These are phyloP conservation scores for Tetrapedia diversipes DNA, from an alignment of 2,888 invertebrate genomes.

Conservation along the genomic window DNA sequence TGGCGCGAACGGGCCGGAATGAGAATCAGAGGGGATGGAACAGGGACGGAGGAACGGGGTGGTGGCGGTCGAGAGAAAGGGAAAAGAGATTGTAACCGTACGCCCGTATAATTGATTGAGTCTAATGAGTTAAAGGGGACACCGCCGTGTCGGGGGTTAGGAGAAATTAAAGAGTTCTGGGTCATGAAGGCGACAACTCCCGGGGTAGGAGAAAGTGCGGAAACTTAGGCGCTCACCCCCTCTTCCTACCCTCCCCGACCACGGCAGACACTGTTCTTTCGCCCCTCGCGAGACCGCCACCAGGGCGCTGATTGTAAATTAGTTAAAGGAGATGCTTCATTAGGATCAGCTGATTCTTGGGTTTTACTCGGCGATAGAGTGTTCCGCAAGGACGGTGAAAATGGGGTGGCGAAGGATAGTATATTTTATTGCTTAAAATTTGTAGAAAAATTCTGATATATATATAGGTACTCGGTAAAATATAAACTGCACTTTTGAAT, in stretches of 20 bases:
- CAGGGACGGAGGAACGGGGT: conserved; percentile 22
- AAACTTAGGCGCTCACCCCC: conserved; percentile 73
- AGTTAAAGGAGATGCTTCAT: conserved; percentile 82
- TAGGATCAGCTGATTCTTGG: conserved; percentile 72
- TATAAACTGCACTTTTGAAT: no score
- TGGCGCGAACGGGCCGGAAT: conserved; percentile 30
- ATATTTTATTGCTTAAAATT: no score
- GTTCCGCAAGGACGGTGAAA: background rate
- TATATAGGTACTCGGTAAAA: no score
- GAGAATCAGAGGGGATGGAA: conserved; percentile 4
- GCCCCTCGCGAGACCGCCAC: conserved; percentile 46
- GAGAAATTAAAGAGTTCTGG: conserved; percentile 80
- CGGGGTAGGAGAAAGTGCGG: conserved; percentile 73
- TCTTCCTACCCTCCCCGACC: conserved; percentile 39
- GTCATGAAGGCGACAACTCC: conserved; percentile 72
- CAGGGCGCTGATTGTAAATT: conserved; percentile 80
- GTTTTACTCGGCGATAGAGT: background rate
- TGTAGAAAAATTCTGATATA: no score
- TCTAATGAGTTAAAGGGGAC: conserved; percentile 81
- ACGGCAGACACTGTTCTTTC: conserved; percentile 36
- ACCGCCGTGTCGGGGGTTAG: conserved; percentile 60
- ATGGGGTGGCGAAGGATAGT: background rate
- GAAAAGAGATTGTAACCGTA: conserved; percentile 65
- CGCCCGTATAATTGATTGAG: conserved; percentile 78
- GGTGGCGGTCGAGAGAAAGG: conserved; percentile 54